Conservation (phyloP, 2,888 invertebrate genomes). For the Rapana venosa region DNA sequence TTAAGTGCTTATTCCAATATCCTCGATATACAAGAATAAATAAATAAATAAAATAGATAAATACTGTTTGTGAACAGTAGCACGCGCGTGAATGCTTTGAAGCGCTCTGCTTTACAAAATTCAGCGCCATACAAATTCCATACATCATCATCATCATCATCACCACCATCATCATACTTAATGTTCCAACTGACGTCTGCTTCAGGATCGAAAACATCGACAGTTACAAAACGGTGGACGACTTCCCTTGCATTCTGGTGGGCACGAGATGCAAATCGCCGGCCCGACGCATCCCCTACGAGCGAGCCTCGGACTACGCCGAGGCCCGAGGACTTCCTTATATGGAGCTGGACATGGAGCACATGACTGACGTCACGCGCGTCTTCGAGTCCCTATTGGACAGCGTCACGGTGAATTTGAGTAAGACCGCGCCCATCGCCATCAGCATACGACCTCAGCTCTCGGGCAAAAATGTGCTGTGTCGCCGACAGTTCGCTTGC, state of each 20-base stretch:
- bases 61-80: too few relatives aligned
- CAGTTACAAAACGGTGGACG: constrained; percentile 42
- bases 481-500: constrained; percentile 12
- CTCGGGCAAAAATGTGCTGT: constrained; percentile 22
- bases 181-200: not conserved
- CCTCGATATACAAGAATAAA: too few relatives aligned
- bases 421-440: not conserved
- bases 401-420: constrained; percentile 53
- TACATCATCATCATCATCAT: too few relatives aligned
- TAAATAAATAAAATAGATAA: too few relatives aligned
- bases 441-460: constrained; percentile 31
- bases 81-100: too few relatives aligned
- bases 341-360: constrained; percentile 62
- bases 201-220: constrained; percentile 42
- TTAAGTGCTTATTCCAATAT: too few relatives aligned
- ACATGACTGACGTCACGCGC: constrained; percentile 57
- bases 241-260: constrained; percentile 58
- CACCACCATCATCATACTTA: too few relatives aligned
- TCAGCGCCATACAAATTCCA: too few relatives aligned
- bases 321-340: constrained; percentile 62
- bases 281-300: constrained; percentile 56
- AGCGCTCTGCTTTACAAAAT: too few relatives aligned
- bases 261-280: constrained; percentile 58
- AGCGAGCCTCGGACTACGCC: constrained; percentile 61
- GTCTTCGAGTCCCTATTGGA: constrained; percentile 62